A percentile compares a stretch with the other conserved stretches of the same genome.
Conservation (phyloP, 2,113 vertebrate species). For the Eonycteris spelaea region DNA sequence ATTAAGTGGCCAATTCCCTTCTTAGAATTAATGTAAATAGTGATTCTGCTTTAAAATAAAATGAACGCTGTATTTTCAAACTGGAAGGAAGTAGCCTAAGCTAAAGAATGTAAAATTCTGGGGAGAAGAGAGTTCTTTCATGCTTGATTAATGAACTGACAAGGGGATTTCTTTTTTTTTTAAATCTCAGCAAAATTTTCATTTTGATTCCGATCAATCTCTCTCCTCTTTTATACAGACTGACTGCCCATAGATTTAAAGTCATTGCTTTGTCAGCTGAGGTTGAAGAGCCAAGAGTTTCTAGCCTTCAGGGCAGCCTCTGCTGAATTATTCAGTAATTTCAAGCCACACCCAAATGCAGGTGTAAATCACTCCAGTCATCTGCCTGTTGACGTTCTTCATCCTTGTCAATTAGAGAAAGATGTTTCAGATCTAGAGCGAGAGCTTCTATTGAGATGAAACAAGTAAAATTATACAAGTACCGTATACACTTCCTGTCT, state of each 20-base stretch:
- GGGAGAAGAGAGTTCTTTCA: background rate
- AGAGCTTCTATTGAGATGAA: background rate
- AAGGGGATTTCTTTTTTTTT: conserved; percentile 10
- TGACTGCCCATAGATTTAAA: conserved; percentile 34
- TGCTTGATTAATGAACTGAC: conserved; percentile 22
- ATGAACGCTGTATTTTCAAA: conserved; percentile 51
- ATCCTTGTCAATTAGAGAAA: background rate
- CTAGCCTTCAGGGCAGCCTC: background rate
- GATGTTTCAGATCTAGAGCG: background rate
- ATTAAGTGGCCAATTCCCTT: conserved; percentile 62
- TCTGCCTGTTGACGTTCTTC: background rate
- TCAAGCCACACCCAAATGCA: background rate
- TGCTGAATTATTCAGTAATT: conserved; percentile 22
- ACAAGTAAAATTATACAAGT: background rate
- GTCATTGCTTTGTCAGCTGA: conserved; percentile 2
- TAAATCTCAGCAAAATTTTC: conserved; percentile 43
- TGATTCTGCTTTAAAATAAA: conserved; percentile 67
- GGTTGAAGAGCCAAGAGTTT: conserved; percentile 7
- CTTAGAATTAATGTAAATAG: conserved; percentile 78
- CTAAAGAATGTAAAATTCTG: background rate
- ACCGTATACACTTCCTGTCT: background rate
- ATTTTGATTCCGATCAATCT: conserved; percentile 17
- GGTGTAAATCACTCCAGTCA: background rate
- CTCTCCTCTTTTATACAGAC: background rate
- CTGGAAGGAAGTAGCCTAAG: background rate